These are phyloP conservation scores for Anguilla rostrata DNA, from an alignment of 2,113 vertebrate genomes.

Conservation along the genomic window DNA sequence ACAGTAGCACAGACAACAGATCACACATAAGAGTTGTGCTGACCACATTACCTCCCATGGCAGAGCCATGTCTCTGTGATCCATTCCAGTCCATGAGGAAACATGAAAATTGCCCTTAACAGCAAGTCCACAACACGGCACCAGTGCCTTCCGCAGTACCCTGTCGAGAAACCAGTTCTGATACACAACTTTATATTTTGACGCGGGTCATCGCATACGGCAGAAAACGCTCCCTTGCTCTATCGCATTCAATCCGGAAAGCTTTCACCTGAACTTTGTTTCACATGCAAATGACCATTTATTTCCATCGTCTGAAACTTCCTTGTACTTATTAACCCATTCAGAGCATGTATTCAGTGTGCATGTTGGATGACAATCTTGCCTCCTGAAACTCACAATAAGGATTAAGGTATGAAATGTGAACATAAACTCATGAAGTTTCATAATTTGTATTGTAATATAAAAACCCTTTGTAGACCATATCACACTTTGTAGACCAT, in stretches of 20 bases:
- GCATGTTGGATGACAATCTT: not conserved
- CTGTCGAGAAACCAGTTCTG: not conserved
- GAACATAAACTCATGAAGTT: not conserved
- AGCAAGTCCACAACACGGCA: not conserved
- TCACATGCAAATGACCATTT: constrained; percentile 40
- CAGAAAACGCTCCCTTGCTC: constrained; percentile 25
- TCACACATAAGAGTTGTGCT: constrained; percentile 25
- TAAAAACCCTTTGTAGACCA: too few species aligned
- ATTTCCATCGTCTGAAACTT: constrained; percentile 50
- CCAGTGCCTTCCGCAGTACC: not conserved
- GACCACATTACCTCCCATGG: not conserved
- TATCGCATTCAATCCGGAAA: constrained; percentile 1
- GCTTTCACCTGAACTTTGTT: constrained; percentile 59
- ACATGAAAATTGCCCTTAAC: not conserved
- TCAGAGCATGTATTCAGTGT: constrained; percentile 8
- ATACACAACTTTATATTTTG: not conserved
- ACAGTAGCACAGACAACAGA: constrained; percentile 2
- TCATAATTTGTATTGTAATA: too few species aligned
- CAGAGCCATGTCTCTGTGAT: constrained; percentile 24
- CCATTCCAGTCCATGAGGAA: constrained; percentile 33
- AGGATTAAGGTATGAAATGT: not conserved
- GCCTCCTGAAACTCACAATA: not conserved
- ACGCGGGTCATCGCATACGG: not conserved
- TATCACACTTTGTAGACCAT: too few species aligned
- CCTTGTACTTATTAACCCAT: constrained; percentile 62